A percentile compares a stretch with the other conserved stretches of the same genome.
phyloP scores from a whole-genome alignment of 2,797 vertebrate genomes.

The Leucoraja ocellata region DNA sequence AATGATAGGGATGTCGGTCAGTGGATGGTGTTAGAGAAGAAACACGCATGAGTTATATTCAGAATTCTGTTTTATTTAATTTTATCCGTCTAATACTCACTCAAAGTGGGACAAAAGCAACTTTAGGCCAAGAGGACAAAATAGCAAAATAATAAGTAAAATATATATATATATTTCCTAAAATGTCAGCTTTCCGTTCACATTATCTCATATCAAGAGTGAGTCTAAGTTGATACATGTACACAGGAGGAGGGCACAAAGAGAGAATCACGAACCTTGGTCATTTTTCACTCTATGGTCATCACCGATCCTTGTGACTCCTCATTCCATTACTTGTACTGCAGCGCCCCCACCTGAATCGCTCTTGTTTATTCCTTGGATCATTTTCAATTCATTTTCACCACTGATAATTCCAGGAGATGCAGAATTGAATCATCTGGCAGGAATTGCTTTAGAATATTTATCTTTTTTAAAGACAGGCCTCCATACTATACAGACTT shows the following conservation, averaged over 20 bases:
- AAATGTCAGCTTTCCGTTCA: background rate
- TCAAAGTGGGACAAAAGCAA: background rate
- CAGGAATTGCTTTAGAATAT: background rate
- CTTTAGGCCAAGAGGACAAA: background rate
- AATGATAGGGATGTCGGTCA: background rate
- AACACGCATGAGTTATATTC: background rate
- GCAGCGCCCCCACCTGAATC: slow-evolving; percentile 8
- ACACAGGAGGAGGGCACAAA: background rate
- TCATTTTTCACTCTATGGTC: background rate
- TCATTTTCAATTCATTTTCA: background rate
- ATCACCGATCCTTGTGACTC: background rate
- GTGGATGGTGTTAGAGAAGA: background rate
- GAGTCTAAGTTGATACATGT: background rate
- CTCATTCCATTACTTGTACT: background rate
- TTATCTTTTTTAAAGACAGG: too few relatives aligned
- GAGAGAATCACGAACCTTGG: background rate
- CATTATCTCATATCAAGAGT: background rate
- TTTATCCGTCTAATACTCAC: background rate
- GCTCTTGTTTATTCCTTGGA: background rate
- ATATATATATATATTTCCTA: background rate
- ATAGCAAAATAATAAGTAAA: background rate
- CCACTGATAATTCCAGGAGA: background rate
- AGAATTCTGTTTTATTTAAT: background rate
- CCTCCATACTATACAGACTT: too few relatives aligned
- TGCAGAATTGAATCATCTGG: background rate